These are phyloP conservation scores for Andricus curvator DNA, from an alignment of 2,888 invertebrate species.

Conservation along the genomic window DNA sequence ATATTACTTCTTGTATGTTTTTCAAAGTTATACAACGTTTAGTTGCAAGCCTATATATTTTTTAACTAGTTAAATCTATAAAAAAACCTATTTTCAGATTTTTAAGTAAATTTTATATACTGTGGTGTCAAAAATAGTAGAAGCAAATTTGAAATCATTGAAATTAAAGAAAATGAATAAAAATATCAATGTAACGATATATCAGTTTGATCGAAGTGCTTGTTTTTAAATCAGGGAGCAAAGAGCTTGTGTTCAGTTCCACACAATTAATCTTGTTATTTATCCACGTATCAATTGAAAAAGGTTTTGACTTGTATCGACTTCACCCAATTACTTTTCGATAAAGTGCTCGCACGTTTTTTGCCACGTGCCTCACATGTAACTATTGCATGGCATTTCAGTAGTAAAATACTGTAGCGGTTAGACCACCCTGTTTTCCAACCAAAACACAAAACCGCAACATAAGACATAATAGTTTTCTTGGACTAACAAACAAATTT, in stretches of 20 bases:
- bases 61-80: not conserved
- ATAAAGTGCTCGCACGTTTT: conserved; percentile 49
- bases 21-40: too few relatives aligned
- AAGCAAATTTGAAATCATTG: too few relatives aligned
- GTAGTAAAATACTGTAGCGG: not conserved
- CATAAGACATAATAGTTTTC: too few relatives aligned
- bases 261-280: conserved; percentile 6
- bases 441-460: too few relatives aligned
- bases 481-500: too few relatives aligned
- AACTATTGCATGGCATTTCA: not conserved
- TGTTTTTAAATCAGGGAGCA: not conserved
- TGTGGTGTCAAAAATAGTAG: too few relatives aligned
- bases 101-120: too few relatives aligned
- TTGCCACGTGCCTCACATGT: conserved; percentile 57
- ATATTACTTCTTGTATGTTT: too few relatives aligned
- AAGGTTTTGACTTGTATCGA: conserved; percentile 66
- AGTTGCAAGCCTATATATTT: too few relatives aligned
- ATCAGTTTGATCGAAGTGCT: not conserved
- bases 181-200: not conserved
- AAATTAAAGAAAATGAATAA: not conserved
- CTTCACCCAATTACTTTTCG: conserved; percentile 69
- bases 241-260: conserved; percentile 4
- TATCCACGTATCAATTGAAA: not conserved
- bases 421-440: not conserved
- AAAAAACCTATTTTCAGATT: not conserved